A percentile compares a stretch with the other conserved stretches of the same genome.
Evolutionary conservation across 2,797 vertebrate species (phyloP).

Genomic region (Molossus alvarezi): DNA sequence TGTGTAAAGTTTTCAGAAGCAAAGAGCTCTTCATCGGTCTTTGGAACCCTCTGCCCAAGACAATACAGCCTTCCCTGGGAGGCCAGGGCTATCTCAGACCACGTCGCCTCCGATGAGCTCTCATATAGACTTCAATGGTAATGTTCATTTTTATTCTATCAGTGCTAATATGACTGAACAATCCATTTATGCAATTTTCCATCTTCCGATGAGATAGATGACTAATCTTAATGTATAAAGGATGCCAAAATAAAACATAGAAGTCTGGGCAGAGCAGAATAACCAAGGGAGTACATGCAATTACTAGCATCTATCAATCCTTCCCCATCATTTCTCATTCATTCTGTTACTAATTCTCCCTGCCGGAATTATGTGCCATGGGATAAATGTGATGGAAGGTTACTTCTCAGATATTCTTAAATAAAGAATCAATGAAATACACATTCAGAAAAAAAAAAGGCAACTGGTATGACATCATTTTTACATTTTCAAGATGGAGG

Average conservation of each 20-base stretch:
- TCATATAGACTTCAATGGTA: slow-evolving; percentile 60
- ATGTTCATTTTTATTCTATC: slow-evolving; percentile 80
- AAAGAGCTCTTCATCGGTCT: neutral
- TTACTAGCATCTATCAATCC: slow-evolving; percentile 73
- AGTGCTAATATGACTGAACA: slow-evolving; percentile 77
- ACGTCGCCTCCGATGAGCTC: slow-evolving; percentile 47
- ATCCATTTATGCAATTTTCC: slow-evolving; percentile 82
- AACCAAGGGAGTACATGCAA: slow-evolving; percentile 37
- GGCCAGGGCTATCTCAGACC: neutral
- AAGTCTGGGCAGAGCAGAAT: slow-evolving; percentile 65
- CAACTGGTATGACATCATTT: slow-evolving; percentile 5
- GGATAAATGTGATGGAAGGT: slow-evolving; percentile 69
- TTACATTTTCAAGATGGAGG: slow-evolving; percentile 63
- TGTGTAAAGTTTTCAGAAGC: slow-evolving; percentile 19
- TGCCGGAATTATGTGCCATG: slow-evolving; percentile 76
- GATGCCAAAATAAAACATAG: slow-evolving; percentile 72
- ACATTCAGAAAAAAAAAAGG: slow-evolving; percentile 39
- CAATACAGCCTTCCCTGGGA: neutral
- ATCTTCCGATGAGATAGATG: slow-evolving; percentile 75
- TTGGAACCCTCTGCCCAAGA: slow-evolving; percentile 6
- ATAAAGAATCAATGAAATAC: slow-evolving; percentile 68
- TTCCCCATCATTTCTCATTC: slow-evolving; percentile 70
- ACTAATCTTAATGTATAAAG: slow-evolving; percentile 70
- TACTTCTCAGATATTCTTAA: slow-evolving; percentile 69
- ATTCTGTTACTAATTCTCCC: slow-evolving; percentile 68